Evolutionary conservation across 92 coral and sea anemone species (phyloP).

Genomic region (Parazoanthus atlanticus): DNA sequence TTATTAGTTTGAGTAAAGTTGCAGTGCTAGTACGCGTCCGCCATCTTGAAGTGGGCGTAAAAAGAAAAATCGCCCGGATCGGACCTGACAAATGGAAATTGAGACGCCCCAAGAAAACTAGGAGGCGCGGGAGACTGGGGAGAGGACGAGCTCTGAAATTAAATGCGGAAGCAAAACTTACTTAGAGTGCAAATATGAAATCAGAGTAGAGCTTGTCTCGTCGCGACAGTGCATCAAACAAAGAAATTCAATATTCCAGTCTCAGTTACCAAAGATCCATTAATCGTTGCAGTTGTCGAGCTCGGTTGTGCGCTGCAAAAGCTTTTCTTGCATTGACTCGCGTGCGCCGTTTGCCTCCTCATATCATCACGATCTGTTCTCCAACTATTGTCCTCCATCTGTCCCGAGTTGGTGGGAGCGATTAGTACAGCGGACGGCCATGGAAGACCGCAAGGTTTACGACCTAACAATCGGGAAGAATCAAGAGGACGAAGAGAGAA

Average conservation of each 20-base stretch:
- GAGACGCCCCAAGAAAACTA: neutral
- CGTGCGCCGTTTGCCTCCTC: neutral
- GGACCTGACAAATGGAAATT: too few relatives aligned
- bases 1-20: too few relatives aligned
- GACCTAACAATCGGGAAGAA: neutral
- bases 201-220: too few relatives aligned
- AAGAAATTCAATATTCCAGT: neutral
- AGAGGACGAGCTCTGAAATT: neutral
- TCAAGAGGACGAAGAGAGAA: neutral
- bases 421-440: neutral
- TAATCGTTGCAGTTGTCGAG: neutral
- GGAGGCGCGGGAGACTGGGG: neutral
- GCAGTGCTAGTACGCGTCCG: too few relatives aligned
- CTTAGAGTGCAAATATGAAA: too few relatives aligned
- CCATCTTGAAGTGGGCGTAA: too few relatives aligned
- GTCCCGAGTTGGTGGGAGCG: neutral
- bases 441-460: neutral
- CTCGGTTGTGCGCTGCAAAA: neutral
- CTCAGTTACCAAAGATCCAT: too few relatives aligned
- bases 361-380: neutral
- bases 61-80: too few relatives aligned
- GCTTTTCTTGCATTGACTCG: neutral
- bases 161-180: neutral
- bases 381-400: neutral
- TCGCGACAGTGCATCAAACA: neutral